Percentiles rank a stretch among this genome's conserved stretches.
phyloP scores from a whole-genome alignment of 2,888 invertebrate genomes.

The Trichacis sp. region DNA sequence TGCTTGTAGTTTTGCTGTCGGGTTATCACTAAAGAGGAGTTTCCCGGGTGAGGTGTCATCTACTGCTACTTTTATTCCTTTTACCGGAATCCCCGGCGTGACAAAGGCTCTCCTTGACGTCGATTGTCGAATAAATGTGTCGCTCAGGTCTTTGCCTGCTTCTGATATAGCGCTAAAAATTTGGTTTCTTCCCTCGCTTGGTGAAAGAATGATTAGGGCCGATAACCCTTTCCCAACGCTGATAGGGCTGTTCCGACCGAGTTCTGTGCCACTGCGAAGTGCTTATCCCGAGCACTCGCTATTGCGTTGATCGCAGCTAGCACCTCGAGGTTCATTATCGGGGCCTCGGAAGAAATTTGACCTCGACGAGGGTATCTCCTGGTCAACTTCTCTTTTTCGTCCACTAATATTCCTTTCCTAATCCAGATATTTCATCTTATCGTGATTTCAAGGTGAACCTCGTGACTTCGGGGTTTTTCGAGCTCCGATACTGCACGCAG shows the following conservation, averaged over 20 bases:
- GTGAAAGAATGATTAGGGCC: not conserved
- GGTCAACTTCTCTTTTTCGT: constrained; percentile 4
- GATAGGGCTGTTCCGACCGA: constrained; percentile 16
- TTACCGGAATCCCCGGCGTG: constrained; percentile 1
- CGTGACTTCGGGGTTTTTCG: too few species aligned
- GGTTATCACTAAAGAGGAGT: not conserved
- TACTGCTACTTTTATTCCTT: constrained; percentile 1
- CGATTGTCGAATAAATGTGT: constrained; percentile 7
- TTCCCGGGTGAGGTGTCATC: constrained; percentile 1
- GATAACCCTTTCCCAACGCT: constrained; percentile 7
- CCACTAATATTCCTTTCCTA: constrained; percentile 4
- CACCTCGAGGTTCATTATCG: constrained; percentile 4
- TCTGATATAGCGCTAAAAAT: not conserved
- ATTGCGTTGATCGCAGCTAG: not conserved
- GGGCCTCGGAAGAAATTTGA: constrained; percentile 6
- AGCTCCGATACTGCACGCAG: too few species aligned
- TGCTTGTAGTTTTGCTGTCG: not conserved
- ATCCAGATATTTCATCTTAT: constrained; percentile 12
- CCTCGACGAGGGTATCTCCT: constrained; percentile 7
- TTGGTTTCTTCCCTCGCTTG: not conserved
- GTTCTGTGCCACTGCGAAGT: constrained; percentile 10
- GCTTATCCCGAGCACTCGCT: constrained; percentile 8
- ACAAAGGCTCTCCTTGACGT: too few species aligned
- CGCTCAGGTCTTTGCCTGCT: constrained; percentile 1
- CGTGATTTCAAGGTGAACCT: too few species aligned